These are phyloP conservation scores for Caenorhabditis tropicalis DNA, from an alignment of 1,140 invertebrate genomes.

Conservation along the genomic window DNA sequence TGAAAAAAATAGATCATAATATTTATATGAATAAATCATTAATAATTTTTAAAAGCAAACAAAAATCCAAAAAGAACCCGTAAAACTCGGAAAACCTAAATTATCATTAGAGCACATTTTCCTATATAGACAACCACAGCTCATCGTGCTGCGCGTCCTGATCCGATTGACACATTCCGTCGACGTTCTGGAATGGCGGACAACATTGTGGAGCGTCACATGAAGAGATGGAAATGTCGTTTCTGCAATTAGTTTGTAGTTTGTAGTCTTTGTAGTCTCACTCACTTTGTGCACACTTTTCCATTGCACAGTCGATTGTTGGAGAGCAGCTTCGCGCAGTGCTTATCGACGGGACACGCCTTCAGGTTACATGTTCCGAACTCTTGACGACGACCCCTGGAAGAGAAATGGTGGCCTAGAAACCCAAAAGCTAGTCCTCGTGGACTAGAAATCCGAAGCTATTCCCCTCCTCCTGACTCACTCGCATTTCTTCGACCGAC, in stretches of 20 bases:
- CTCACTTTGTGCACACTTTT: conserved; percentile 59
- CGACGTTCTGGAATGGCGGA: conserved; percentile 62
- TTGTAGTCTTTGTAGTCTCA: too few species aligned
- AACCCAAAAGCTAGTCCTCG: neutral
- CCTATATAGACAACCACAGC: conserved; percentile 1
- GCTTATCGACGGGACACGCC: conserved; percentile 64
- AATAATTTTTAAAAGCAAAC: too few species aligned
- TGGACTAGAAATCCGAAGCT: neutral
- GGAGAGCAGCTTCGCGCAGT: conserved; percentile 62
- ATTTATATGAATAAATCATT: too few species aligned
- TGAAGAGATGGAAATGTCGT: conserved; percentile 57
- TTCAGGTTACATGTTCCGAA: conserved; percentile 67
- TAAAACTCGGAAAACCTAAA: too few species aligned
- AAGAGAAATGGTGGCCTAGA: neutral
- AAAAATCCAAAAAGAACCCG: too few species aligned
- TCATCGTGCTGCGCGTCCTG: conserved; percentile 9
- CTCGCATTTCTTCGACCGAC: conserved; percentile 63
- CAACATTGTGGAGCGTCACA: conserved; percentile 68
- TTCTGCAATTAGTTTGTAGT: too few species aligned
- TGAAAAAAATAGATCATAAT: too few species aligned
- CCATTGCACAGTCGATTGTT: conserved; percentile 63
- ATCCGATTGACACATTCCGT: conserved; percentile 63
- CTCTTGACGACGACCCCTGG: conserved; percentile 65
- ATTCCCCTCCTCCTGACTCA: conserved; percentile 47
- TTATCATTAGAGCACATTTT: too few species aligned